These are phyloP conservation scores for Apamea monoglypha DNA, from an alignment of 2,888 invertebrate genomes.

Conservation along the genomic window DNA sequence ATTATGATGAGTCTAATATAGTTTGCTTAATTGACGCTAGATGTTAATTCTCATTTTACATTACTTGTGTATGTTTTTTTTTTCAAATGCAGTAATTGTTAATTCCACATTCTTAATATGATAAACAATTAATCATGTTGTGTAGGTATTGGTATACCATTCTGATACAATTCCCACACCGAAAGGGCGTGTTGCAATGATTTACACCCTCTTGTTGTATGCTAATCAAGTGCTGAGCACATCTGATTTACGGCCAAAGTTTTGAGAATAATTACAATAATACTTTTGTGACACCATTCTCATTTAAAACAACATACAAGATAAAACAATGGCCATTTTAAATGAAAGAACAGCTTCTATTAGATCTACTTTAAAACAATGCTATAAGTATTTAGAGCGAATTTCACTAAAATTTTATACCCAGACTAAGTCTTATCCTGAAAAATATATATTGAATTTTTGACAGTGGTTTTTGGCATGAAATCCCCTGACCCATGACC, in stretches of 20 bases:
- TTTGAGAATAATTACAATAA: slow-evolving; percentile 68
- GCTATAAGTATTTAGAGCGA: neutral
- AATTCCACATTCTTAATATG: neutral
- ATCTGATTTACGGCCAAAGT: slow-evolving; percentile 79
- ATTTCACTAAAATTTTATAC: no score
- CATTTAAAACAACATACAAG: neutral
- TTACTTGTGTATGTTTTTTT: neutral
- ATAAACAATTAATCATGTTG: slow-evolving; percentile 21
- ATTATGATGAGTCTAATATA: no score
- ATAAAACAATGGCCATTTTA: neutral
- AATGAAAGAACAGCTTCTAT: neutral
- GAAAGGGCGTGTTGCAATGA: slow-evolving; percentile 75
- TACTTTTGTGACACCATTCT: slow-evolving; percentile 26
- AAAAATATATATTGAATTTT: no score
- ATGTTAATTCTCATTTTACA: neutral
- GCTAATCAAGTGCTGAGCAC: slow-evolving; percentile 87
- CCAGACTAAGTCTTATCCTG: no score
- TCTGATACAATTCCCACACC: slow-evolving; percentile 42
- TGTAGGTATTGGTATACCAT: slow-evolving; percentile 34
- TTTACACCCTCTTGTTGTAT: slow-evolving; percentile 86
- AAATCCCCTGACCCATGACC: neutral
- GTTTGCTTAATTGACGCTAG: no score
- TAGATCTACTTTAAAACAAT: neutral
- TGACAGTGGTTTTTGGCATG: neutral
- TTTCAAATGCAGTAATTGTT: neutral